Percentiles rank a stretch among this genome's conserved stretches.
Evolutionary conservation across 2,797 vertebrate species (phyloP).

Genomic region (Nasua narica): DNA sequence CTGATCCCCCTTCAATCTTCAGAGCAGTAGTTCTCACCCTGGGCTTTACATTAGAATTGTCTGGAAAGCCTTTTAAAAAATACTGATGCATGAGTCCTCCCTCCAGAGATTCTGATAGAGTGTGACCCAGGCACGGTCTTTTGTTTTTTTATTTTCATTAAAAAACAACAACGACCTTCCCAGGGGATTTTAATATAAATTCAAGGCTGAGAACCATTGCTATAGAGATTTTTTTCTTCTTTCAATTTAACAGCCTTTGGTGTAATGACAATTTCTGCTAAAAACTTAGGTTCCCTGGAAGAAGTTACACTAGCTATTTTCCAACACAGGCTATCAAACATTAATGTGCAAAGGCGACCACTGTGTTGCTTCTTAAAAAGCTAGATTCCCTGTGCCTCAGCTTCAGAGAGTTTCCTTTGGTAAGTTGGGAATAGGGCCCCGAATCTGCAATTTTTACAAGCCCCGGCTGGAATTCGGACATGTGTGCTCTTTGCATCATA

Average conservation of each 20-base stretch:
- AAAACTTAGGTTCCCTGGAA: neutral
- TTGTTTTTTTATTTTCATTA: neutral
- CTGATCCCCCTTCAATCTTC: neutral
- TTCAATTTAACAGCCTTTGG: neutral
- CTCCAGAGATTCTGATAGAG: neutral
- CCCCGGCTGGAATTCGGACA: neutral
- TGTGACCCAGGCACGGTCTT: neutral
- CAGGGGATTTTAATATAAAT: neutral
- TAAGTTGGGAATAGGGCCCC: neutral
- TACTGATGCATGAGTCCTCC: neutral
- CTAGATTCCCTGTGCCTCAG: neutral
- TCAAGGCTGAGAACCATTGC: neutral
- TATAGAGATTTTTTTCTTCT: neutral
- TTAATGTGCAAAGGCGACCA: neutral
- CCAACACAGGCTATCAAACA: neutral
- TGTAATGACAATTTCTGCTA: neutral
- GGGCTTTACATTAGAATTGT: neutral
- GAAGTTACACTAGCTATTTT: neutral
- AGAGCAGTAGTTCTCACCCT: neutral
- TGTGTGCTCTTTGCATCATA: neutral
- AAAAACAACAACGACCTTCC: neutral
- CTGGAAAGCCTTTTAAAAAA: neutral
- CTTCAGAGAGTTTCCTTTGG: neutral
- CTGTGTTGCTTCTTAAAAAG: neutral
- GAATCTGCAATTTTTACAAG: neutral